Evolutionary conservation across 2,888 invertebrate genomes (phyloP), one percentile per base, ranked within the genome.

Genomic region (Euplagia quadripunctaria): DNA sequence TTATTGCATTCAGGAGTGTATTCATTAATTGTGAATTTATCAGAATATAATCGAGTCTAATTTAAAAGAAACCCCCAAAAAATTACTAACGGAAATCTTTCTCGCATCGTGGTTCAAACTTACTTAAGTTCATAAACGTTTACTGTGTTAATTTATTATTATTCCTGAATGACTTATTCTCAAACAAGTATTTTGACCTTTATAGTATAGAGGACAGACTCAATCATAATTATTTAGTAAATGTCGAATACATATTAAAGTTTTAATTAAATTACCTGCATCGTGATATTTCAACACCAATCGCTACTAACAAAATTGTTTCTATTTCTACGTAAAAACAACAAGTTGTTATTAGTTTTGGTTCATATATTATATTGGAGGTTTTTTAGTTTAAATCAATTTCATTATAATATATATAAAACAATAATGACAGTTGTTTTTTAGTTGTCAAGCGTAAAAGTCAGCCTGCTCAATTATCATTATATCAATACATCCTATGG

Each of bases 191-290:
- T 20, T 66, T 66, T 46, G 49, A 31, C 16, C 16, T 46, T 46
- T 65, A 64, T n/a, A 12, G 5, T n/a, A 20, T 65, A 31, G 5
- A 31, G 6, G 49, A 65, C 46, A 49, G 46, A 16, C 49, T 66
- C 31, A 46, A 61, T 58, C 41, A 61, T 42, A n/a, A 20, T 49
- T 46, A 63, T 67, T 72, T 49, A 42, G 42, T 72, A 67, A 67
- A 72, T 72, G 16, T 43, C 67, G 14, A 71, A 43, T 61, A 61
- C 41, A 11, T 8, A 46, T 67, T 58, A 58, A 72, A 52, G 49
- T 63, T 52, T 72, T 63, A 72, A 67, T 52, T 4, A 51, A 67
- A 72, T 67, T 49, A 61, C 58, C 8, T 46, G 4, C 61, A 61
- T 20, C 17, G 2, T 67, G 17, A 17, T 64, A 41, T 64, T 42